phyloP scores from a whole-genome alignment of 2,888 invertebrate genomes.

The Spilosoma lubricipeda region DNA sequence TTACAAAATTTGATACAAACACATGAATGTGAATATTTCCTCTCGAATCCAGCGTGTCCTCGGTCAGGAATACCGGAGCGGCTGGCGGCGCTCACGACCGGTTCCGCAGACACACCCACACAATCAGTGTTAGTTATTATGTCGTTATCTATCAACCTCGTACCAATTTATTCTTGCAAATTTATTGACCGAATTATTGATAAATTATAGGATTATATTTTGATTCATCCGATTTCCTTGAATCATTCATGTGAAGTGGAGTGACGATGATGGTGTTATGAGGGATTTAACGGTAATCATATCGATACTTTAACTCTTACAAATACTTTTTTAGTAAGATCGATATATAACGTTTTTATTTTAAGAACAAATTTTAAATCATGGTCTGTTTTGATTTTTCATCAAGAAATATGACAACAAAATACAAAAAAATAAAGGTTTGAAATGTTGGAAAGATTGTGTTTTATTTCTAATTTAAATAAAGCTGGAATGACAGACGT shows the following conservation, averaged over 20 bases:
- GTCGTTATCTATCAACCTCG: conserved; percentile 24
- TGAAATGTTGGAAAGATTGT: no score
- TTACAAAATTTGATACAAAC: background rate
- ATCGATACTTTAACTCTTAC: background rate
- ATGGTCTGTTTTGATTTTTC: no score
- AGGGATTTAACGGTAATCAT: background rate
- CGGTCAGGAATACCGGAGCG: conserved; percentile 42
- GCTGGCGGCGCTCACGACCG: conserved; percentile 33
- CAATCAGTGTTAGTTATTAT: conserved; percentile 19
- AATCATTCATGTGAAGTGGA: background rate
- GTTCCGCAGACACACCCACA: conserved; percentile 50
- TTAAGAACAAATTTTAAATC: no score
- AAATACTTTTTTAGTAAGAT: background rate
- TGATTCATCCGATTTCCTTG: background rate
- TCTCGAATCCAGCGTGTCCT: conserved; percentile 37
- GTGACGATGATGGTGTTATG: background rate
- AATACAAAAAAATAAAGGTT: no score
- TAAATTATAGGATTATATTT: background rate
- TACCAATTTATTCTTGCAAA: conserved; percentile 23
- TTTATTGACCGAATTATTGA: background rate
- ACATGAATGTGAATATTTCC: conserved; percentile 11
- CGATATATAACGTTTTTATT: background rate
- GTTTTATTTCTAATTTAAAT: no score
- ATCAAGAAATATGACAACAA: no score
- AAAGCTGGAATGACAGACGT: no score